Evolutionary conservation across 1,140 invertebrate species (phyloP).

Genomic region (Drosophila repleta): DNA sequence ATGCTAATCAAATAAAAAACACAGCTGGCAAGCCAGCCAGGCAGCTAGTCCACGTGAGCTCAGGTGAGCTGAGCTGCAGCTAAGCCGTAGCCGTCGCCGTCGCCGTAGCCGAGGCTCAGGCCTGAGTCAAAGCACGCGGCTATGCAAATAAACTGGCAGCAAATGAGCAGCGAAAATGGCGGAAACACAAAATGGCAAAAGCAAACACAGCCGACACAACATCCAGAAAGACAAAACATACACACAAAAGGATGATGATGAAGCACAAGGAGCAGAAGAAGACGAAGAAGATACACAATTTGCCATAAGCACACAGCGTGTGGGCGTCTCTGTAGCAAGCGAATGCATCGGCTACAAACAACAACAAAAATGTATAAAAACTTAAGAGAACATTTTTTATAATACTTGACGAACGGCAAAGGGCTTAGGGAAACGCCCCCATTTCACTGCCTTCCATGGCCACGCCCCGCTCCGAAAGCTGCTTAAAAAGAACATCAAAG

Average conservation of each 20-base stretch:
- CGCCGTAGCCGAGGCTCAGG: slow-evolving; percentile 17
- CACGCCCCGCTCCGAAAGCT: too few species aligned
- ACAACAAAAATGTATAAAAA: slow-evolving; percentile 5
- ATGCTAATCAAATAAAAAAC: slow-evolving; percentile 80
- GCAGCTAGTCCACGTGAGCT: neutral
- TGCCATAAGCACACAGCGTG: slow-evolving; percentile 1
- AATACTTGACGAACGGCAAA: too few species aligned
- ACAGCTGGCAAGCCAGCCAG: slow-evolving; percentile 14
- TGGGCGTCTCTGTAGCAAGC: neutral
- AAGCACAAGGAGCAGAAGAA: neutral
- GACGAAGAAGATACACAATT: slow-evolving; percentile 17
- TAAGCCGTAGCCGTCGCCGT: slow-evolving; percentile 12
- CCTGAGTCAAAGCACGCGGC: slow-evolving; percentile 13
- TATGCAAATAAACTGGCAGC: slow-evolving; percentile 72
- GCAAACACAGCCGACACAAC: neutral
- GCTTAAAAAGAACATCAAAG: too few species aligned
- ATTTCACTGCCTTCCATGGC: too few species aligned
- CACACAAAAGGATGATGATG: neutral
- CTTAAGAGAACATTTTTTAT: slow-evolving; percentile 19
- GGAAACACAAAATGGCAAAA: slow-evolving; percentile 28
- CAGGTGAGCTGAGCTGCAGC: slow-evolving; percentile 34
- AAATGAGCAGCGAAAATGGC: slow-evolving; percentile 70
- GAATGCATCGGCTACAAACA: slow-evolving; percentile 17
- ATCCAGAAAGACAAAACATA: neutral
- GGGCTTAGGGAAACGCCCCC: too few species aligned